Base-by-base conservation (phyloP, 2,113 vertebrate species). In the Seriola dumerili region DNA sequence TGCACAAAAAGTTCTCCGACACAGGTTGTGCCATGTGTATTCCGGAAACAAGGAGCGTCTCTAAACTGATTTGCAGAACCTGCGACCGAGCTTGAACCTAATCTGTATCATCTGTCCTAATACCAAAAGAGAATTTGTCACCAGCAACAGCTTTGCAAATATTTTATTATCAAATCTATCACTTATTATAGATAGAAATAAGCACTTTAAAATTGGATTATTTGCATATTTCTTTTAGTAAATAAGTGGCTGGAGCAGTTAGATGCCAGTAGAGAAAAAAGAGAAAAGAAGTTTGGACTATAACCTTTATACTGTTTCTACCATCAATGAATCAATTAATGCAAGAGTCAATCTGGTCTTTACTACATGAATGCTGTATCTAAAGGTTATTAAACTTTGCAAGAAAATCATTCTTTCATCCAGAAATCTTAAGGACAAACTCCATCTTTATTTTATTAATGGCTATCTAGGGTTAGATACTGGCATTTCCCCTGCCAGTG, bases 401-500 rank as follows among this genome's bases (percentile, higher is more conserved):
- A 7, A 25, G 23, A 25, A 66, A 67, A 55, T 46, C 1, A 14
- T 4, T 5, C 16, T 65, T 73, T 83, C 25, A 67, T 80, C 4
- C 10, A 32, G 64, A 69, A 62, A 46, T 57, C 36, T 12, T 4
- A 13, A 25, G 19, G 46, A 36, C 17, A 14, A 40, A 38, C 46
- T n/a, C 12, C 19, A 10, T 19, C 17, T 12, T 58, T 66, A 7
- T 69, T 61, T 69, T 21, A 23, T 23, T 57, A 74, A 69, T 78
- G 7, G 63, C n/a, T 38, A 42, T 76, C 61, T 36, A 3, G 29
- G 17, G 70, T 69, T 55, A n/a, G 38, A 38, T 6, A 8, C 38
- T 38, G 38, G 38, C 25, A 42, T 61, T 83, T 44, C 14, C 59
- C 54, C 59, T 54, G 55, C 32, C 54, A 75, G 21, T 64, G 59